Evolutionary conservation across 2,113 vertebrate species (phyloP).

Genomic region (Chaetodon auriga): DNA sequence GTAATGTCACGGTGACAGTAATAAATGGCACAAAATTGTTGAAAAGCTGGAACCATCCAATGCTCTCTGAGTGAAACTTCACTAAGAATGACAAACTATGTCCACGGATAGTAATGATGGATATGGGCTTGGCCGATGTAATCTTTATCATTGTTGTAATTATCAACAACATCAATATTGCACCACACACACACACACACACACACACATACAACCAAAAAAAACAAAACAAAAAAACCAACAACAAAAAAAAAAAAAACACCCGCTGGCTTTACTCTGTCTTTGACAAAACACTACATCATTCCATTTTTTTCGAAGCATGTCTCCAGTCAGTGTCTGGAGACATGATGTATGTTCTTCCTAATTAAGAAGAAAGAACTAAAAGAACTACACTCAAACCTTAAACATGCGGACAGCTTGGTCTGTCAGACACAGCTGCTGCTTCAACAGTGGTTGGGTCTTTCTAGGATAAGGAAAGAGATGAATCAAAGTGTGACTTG

Average conservation of each 20-base stretch:
- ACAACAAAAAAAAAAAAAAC: neutral
- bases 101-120: constrained; percentile 55
- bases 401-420: constrained; percentile 35
- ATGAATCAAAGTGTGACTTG: constrained; percentile 2
- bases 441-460: neutral
- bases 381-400: constrained; percentile 36
- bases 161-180: constrained; percentile 70
- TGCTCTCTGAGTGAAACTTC: constrained; percentile 23
- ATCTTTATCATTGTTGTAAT: constrained; percentile 75
- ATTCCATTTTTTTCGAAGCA: constrained; percentile 50
- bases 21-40: neutral
- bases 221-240: too few relatives aligned
- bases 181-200: neutral
- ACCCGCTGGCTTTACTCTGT: constrained; percentile 35
- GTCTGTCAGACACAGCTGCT: constrained; percentile 29
- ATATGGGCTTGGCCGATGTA: constrained; percentile 56
- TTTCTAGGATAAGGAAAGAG: neutral
- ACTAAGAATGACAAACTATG: constrained; percentile 50
- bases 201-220: neutral
- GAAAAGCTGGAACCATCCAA: neutral
- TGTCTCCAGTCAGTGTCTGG: constrained; percentile 16
- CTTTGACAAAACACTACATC: constrained; percentile 59
- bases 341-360: constrained; percentile 58
- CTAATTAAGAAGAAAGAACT: constrained; percentile 60
- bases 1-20: neutral